Base-by-base conservation (phyloP, 1,140 invertebrate species). In the Lordiphosa stackelbergi region DNA sequence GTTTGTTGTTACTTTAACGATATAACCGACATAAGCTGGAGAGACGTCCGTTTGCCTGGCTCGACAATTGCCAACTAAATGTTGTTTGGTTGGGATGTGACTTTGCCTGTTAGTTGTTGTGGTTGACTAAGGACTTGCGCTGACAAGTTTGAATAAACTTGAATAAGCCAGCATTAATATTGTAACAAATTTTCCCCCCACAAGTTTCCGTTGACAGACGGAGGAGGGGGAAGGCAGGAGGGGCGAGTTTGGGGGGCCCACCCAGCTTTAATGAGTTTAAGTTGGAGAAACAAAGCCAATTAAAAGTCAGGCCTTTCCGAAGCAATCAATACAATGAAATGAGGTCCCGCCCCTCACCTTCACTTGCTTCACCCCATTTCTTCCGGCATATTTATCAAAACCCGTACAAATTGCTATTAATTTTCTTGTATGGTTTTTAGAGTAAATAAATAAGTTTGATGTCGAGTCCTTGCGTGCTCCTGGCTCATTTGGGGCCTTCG, bases 341-440 rank as follows among this genome's bases (percentile, higher is more conserved):
- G 43, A 68, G 55, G 16, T 35, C 31, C 22, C 22, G 22, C 22
- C 22, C 54, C 13, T 31, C 22, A 12, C 12, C 22, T 38, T 59
- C 42, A 53, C 68, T 62, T 69, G 71, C 64, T 19, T 45, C 12
- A 41, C 16, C 13, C 8, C 2, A 16, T 16, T 73, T 61, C 63
- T 73, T 77, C 59, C 64, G 70, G 77, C 72, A 83, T 83, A 69
- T 81, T 81, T 83, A 83, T 83, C 22, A 24, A 69, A 77, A 83
- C 61, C 62, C 73, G 71, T 73, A 56, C 77, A 83, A 83, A 83
- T 83, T 83, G 77, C 77, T 69, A 83, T 83, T 83, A 83, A 83
- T 83, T 83, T 77, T 77, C 77, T 72, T 69, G 77, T 83, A 83
- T 83, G 73, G 77, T 83, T 83, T 83, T 83, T 83, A 83, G 78